Percentiles rank a stretch among this genome's conserved stretches.
phyloP scores from a whole-genome alignment of 1,140 invertebrate genomes.

The Phymorhynchus buccinoides region DNA sequence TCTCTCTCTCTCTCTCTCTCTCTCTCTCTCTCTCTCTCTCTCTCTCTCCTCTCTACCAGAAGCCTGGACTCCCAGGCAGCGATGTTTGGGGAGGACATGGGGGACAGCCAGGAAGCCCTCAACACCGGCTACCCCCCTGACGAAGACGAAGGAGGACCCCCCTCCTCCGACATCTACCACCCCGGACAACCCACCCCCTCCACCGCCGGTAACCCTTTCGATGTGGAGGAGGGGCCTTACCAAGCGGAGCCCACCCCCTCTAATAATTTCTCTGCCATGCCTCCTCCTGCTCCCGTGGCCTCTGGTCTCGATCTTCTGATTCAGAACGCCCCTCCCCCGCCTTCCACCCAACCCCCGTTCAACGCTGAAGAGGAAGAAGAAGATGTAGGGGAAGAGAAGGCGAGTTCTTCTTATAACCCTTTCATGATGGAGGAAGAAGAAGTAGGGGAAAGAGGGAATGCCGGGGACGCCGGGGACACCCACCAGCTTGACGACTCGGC shows the following conservation, averaged over 20 bases:
- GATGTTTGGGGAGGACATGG: slow-evolving; percentile 9
- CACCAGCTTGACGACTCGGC: background rate
- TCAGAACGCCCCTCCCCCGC: slow-evolving; percentile 32
- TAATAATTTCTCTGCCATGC: too few relatives aligned
- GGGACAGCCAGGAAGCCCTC: background rate
- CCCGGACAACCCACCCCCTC: background rate
- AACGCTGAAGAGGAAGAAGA: background rate
- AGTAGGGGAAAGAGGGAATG: background rate
- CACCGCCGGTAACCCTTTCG: slow-evolving; percentile 13
- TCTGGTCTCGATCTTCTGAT: slow-evolving; percentile 29
- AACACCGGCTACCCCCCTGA: background rate
- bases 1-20: too few relatives aligned
- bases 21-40: too few relatives aligned
- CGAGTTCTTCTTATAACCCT: background rate
- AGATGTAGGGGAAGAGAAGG: slow-evolving; percentile 1
- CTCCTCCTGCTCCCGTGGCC: background rate
- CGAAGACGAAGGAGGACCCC: background rate
- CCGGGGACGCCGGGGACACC: background rate
- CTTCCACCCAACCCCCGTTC: slow-evolving; percentile 19
- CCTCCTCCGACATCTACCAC: slow-evolving; percentile 10
- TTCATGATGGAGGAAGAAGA: slow-evolving; percentile 2
- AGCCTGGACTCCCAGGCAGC: slow-evolving; percentile 4
- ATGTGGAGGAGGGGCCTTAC: background rate
- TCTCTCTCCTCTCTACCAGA: background rate
- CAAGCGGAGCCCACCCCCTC: background rate